Percentiles rank a stretch among this genome's conserved stretches.
phyloP scores from a whole-genome alignment of 2,797 vertebrate species.

The Megalops cyprinoides region DNA sequence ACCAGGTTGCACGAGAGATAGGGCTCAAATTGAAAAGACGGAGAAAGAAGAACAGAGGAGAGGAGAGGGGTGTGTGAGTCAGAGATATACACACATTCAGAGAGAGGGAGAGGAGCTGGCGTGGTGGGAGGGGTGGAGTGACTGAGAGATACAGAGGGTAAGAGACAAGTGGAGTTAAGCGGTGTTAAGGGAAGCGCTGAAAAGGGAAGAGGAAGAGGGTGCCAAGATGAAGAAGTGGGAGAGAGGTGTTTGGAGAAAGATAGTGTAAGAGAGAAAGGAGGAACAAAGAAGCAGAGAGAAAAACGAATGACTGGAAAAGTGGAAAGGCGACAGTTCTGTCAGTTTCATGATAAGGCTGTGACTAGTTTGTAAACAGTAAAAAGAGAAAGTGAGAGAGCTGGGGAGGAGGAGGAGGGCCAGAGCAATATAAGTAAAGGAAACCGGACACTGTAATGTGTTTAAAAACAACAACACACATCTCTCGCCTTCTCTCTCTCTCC shows the following conservation, averaged over 20 bases:
- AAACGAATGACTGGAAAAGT: background rate
- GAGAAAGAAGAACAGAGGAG: background rate
- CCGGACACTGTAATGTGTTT: too few relatives aligned
- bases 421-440: background rate
- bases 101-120: background rate
- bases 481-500: background rate
- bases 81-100: background rate
- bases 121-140: background rate
- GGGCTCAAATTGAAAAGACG: background rate
- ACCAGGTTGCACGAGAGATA: conserved; percentile 37
- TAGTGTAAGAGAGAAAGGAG: too few relatives aligned
- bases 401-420: too few relatives aligned
- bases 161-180: background rate
- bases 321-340: too few relatives aligned
- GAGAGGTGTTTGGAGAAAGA: too few relatives aligned
- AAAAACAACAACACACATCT: conserved; percentile 15
- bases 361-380: too few relatives aligned
- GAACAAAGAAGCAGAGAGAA: background rate
- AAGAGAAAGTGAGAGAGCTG: too few relatives aligned
- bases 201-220: too few relatives aligned
- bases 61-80: conserved; percentile 21
- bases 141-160: background rate
- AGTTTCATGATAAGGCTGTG: too few relatives aligned
- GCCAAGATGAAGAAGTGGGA: too few relatives aligned
- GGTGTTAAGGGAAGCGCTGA: too few relatives aligned